Percentiles rank a stretch among this genome's conserved stretches.
These are phyloP conservation scores for Cepaea nemoralis DNA, from an alignment of 1,140 invertebrate species.

Conservation along the genomic window DNA sequence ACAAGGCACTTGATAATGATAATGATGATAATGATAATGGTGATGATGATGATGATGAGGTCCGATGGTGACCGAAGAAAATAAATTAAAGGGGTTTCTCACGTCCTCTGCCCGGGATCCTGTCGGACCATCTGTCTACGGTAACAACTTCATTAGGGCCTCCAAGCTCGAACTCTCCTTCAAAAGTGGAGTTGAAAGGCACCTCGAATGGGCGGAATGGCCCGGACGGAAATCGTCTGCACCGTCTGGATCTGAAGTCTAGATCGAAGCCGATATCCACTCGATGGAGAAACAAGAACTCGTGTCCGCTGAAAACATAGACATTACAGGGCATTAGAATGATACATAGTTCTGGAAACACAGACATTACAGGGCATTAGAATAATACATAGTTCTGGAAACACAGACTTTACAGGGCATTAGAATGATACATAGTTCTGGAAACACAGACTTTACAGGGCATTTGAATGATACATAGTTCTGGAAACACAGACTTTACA, in stretches of 20 bases:
- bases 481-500: background rate
- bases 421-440: background rate
- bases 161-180: slow-evolving; percentile 51
- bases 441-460: background rate
- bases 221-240: slow-evolving; percentile 27
- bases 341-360: background rate
- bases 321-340: background rate
- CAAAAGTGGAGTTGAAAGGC: slow-evolving; percentile 54
- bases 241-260: background rate
- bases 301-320: slow-evolving; percentile 44
- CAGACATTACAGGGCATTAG: background rate
- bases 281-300: slow-evolving; percentile 48
- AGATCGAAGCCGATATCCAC: slow-evolving; percentile 33
- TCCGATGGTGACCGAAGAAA: background rate
- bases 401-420: background rate
- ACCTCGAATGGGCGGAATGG: slow-evolving; percentile 52
- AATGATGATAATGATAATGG: too few species aligned
- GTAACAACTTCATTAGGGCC: slow-evolving; percentile 51
- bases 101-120: slow-evolving; percentile 43
- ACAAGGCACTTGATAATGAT: too few species aligned
- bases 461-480: background rate
- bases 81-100: background rate
- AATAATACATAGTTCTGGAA: too few species aligned
- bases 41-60: too few species aligned
- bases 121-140: slow-evolving; percentile 54